Base-by-base conservation (phyloP, 1,140 invertebrate species). In the Lucilia sericata region DNA sequence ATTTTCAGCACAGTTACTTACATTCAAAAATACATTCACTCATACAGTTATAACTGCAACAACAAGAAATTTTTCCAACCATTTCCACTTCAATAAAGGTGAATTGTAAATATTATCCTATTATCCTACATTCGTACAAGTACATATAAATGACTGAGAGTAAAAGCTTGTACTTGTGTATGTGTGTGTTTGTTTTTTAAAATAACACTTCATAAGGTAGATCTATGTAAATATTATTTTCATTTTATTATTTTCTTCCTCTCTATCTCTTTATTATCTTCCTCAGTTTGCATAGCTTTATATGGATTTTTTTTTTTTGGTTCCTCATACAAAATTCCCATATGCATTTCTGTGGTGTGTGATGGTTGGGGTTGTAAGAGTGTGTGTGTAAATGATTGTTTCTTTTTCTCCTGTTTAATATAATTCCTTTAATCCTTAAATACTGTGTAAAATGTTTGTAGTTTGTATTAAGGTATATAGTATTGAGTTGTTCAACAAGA, bases 401-500 rank as follows among this genome's bases (percentile, higher is more conserved):
- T 42, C 42, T 10, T 42, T 42, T 42, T 42, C 42, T 42, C 10
- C 7, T 42, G 42, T 76, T 76, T 76, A 76, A 76, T 76, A 76
- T 80, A 80, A 80, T 51, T 80, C 76, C 25, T 49, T 80, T 80
- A 80, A 80, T 80, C 76, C 76, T 80, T 80, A 80, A 80, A 80
- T 80, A 49, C 76, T 51, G 76, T 80, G 42, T 80, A 80, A 70
- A 49, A 49, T 80, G 36, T 80, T 80, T 80, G 17, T 30, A 80
- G 36, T 80, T 30, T 51, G n/a, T 8, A 25, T 70, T 19, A 70
- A 70, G 5, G 19, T 21, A 70, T 25, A n/a, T n/a, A n/a, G n/a
- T n/a, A 42, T 42, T 42, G 42, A 42, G 42, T 42, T 7, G 0
- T 42, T 8, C 42, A 42, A 42, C 42, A 42, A 10, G 42, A 7